Conservation (phyloP, 2,113 vertebrate genomes). For the Hydrolagus affinis region DNA sequence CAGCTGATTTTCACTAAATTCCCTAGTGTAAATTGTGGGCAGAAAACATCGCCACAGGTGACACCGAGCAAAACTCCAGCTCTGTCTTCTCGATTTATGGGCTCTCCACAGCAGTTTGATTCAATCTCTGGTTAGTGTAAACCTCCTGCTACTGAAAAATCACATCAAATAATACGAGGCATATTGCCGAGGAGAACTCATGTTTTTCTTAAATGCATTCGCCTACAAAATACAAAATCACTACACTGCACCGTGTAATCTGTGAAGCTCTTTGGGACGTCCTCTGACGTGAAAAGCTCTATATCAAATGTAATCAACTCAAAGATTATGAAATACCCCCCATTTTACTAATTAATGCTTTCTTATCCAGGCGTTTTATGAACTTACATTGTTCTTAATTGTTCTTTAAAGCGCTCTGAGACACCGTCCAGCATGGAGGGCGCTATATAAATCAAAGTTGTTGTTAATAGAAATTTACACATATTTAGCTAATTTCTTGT, state of each 20-base stretch:
- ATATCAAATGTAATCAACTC: too few species aligned
- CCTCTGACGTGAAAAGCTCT: too few species aligned
- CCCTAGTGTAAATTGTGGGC: neutral
- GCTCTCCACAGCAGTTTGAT: neutral
- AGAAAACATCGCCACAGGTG: constrained; percentile 20
- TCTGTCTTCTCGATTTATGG: neutral
- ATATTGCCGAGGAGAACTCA: neutral
- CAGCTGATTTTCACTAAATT: constrained; percentile 3
- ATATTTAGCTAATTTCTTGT: too few species aligned
- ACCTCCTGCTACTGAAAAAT: neutral
- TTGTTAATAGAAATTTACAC: neutral
- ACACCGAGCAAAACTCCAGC: neutral
- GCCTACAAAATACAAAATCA: neutral
- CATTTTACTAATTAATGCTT: neutral
- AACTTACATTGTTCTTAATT: neutral
- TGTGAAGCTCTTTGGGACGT: too few species aligned
- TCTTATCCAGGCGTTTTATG: neutral
- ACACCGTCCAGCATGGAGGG: too few species aligned
- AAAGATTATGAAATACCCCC: too few species aligned
- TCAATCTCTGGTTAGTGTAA: neutral
- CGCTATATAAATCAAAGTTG: too few species aligned
- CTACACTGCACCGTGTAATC: too few species aligned
- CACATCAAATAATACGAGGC: neutral
- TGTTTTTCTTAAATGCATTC: neutral
- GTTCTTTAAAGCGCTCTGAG: neutral